Evolutionary conservation across 2,888 invertebrate species (phyloP).

Genomic region (Drosophila tripunctata): DNA sequence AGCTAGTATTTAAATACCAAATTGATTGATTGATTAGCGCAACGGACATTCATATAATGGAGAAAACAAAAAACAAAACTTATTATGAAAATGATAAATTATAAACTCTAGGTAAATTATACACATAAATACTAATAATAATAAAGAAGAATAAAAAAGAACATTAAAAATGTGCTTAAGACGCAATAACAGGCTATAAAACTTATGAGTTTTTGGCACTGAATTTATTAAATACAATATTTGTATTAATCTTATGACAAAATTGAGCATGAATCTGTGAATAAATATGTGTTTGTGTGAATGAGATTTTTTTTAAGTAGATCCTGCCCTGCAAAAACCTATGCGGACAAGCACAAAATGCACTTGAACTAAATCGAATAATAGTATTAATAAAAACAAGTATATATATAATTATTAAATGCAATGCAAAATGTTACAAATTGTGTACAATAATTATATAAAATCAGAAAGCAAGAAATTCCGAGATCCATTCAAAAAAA

Average conservation of each 20-base stretch:
- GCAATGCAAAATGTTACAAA: constrained; percentile 55
- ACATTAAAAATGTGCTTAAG: constrained; percentile 50
- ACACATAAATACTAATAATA: constrained; percentile 17
- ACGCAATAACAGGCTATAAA: constrained; percentile 32
- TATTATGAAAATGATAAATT: constrained; percentile 23
- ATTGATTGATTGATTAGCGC: constrained; percentile 73
- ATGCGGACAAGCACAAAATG: constrained; percentile 45
- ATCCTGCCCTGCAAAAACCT: constrained; percentile 34
- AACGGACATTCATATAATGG: constrained; percentile 76
- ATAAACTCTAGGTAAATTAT: constrained; percentile 66
- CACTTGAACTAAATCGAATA: constrained; percentile 33
- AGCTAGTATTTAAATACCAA: constrained; percentile 57
- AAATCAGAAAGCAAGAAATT: neutral
- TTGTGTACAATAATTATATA: constrained; percentile 62
- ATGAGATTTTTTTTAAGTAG: constrained; percentile 30
- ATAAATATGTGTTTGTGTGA: neutral
- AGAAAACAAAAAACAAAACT: constrained; percentile 34
- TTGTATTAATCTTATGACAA: constrained; percentile 46
- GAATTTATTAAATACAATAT: constrained; percentile 32
- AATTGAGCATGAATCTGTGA: neutral
- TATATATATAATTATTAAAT: neutral
- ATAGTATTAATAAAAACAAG: constrained; percentile 26
- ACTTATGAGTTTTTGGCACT: constrained; percentile 28
- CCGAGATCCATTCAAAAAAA: neutral
- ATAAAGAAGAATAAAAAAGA: constrained; percentile 7